These are phyloP conservation scores for Cherax quadricarinatus DNA, from an alignment of 1,140 invertebrate species.

Conservation along the genomic window DNA sequence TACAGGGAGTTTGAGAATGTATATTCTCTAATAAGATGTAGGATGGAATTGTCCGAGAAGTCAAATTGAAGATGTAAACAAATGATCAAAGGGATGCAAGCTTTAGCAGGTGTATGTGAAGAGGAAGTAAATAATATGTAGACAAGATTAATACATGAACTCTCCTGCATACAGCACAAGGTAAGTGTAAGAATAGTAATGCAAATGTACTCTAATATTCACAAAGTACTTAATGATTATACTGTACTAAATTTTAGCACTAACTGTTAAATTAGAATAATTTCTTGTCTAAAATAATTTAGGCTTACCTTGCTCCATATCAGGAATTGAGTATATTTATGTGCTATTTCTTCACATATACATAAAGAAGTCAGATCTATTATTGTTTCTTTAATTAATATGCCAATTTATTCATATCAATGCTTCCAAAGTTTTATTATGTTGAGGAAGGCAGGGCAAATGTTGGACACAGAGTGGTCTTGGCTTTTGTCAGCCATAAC, in stretches of 20 bases:
- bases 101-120: background rate
- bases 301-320: background rate
- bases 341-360: constrained; percentile 21
- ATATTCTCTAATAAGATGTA: background rate
- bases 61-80: background rate
- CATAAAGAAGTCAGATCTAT: constrained; percentile 27
- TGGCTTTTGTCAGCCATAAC: constrained; percentile 23
- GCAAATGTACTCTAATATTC: background rate
- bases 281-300: background rate
- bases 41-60: background rate
- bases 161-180: background rate
- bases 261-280: background rate
- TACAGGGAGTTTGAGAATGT: background rate
- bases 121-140: background rate
- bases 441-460: constrained; percentile 17
- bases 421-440: constrained; percentile 47
- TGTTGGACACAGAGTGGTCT: constrained; percentile 19
- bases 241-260: background rate
- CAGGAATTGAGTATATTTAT: background rate
- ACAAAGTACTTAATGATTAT: background rate
- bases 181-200: background rate
- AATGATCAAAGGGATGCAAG: background rate
- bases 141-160: background rate
- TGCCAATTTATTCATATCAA: constrained; percentile 40
- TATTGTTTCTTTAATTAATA: constrained; percentile 13